phyloP scores from a whole-genome alignment of 2,888 invertebrate genomes.

The Xestia ashworthii region DNA sequence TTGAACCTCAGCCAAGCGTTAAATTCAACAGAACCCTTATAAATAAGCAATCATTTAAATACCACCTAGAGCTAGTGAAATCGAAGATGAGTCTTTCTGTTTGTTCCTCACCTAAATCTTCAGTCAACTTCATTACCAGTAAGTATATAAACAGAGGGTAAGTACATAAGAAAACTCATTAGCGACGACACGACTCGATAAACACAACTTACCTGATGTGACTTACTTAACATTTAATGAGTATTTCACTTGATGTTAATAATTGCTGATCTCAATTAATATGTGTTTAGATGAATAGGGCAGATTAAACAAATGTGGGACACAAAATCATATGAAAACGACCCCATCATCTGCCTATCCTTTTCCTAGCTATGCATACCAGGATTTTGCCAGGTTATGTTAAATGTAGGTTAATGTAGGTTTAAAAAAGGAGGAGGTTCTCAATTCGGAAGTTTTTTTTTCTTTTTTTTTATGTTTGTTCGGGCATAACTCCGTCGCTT shows the following conservation, averaged over 20 bases:
- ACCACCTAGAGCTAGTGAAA: not conserved
- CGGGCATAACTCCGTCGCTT: no score
- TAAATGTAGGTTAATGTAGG: no score
- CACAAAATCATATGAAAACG: not conserved
- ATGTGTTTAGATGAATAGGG: not conserved
- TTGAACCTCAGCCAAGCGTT: not conserved
- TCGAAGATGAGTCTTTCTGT: not conserved
- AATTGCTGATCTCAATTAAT: conserved; percentile 3
- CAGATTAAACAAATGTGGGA: not conserved
- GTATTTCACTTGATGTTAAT: conserved; percentile 10
- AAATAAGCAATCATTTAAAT: not conserved
- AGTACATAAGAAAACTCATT: conserved; percentile 61
- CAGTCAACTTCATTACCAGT: conserved; percentile 6
- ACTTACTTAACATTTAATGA: conserved; percentile 26
- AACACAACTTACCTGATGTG: conserved; percentile 37
- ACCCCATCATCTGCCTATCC: not conserved
- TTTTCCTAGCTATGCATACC: no score
- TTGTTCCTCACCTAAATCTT: not conserved
- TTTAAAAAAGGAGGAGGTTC: no score
- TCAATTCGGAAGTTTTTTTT: no score
- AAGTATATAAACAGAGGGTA: conserved; percentile 21
- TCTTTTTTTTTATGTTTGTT: no score
- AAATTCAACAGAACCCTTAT: not conserved
- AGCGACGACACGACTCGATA: conserved; percentile 43
- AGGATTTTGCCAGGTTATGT: no score